Evolutionary conservation across 2,888 invertebrate species (phyloP).

Genomic region (Cheilosia urbana): DNA sequence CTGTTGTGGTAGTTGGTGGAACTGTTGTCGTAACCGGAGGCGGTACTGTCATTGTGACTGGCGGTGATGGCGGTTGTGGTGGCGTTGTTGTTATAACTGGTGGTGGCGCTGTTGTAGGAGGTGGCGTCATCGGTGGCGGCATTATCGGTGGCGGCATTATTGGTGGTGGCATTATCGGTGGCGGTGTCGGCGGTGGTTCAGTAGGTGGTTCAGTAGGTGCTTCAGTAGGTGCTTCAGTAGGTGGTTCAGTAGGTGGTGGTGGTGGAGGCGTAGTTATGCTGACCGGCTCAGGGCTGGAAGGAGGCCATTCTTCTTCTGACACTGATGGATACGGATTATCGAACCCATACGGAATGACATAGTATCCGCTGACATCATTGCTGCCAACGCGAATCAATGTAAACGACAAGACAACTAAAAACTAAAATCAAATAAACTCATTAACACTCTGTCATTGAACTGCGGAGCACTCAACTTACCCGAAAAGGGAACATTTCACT

Average conservation of each 20-base stretch:
- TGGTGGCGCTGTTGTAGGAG: not conserved
- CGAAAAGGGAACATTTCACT: slow-evolving; percentile 47
- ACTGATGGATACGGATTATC: slow-evolving; percentile 1
- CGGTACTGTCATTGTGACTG: not conserved
- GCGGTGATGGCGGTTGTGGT: slow-evolving; percentile 9
- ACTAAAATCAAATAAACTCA: slow-evolving; percentile 28
- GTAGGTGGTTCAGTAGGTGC: too few species aligned
- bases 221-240: too few species aligned
- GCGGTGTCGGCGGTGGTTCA: not conserved
- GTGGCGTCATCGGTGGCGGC: not conserved
- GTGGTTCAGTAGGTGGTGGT: not conserved
- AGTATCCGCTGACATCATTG: slow-evolving; percentile 16
- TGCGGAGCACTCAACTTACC: slow-evolving; percentile 35
- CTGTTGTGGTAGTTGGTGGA: slow-evolving; percentile 6
- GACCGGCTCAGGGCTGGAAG: not conserved
- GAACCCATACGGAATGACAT: slow-evolving; percentile 34
- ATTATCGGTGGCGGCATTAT: fast-evolving
- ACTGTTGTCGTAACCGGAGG: not conserved
- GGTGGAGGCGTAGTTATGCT: not conserved
- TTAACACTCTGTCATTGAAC: not conserved
- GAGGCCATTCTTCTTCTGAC: not conserved
- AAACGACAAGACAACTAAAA: slow-evolving; percentile 29
- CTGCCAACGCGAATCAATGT: not conserved
- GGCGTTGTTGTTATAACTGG: not conserved
- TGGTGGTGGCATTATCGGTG: not conserved